A percentile compares a stretch with the other conserved stretches of the same genome.
These are phyloP conservation scores for Polyploca ridens DNA, from an alignment of 2,888 invertebrate genomes.

Conservation along the genomic window DNA sequence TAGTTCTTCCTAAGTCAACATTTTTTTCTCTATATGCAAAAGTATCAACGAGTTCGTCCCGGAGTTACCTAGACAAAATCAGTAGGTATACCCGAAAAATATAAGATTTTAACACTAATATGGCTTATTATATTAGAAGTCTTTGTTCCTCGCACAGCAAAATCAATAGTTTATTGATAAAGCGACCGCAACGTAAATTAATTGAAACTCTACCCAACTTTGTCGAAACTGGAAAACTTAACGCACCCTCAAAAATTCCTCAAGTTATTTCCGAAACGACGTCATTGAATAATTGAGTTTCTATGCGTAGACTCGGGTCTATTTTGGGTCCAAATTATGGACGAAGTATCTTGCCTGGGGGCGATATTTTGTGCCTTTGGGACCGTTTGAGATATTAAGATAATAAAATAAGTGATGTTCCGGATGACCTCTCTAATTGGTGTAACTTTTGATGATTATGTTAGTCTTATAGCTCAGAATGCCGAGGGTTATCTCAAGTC, in stretches of 20 bases:
- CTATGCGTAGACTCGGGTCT: neutral
- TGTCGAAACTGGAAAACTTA: neutral
- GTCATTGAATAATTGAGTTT: neutral
- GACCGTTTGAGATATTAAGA: constrained; percentile 1
- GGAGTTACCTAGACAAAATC: no score
- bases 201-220: neutral
- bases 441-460: neutral
- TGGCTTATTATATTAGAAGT: no score
- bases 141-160: neutral
- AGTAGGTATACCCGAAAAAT: no score
- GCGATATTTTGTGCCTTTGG: constrained; percentile 1
- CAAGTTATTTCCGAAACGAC: neutral
- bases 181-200: constrained; percentile 6
- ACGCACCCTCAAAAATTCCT: constrained; percentile 7
- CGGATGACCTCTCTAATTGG: constrained; percentile 6
- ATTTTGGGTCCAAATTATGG: constrained; percentile 6
- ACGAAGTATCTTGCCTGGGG: neutral
- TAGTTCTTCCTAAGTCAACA: no score
- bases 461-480: neutral
- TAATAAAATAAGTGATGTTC: neutral
- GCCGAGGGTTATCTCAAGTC: no score
- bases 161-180: constrained; percentile 11
- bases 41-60: no score
- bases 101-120: no score
- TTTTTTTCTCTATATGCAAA: no score